phyloP scores from a whole-genome alignment of 2,797 vertebrate species.

The Allenopithecus nigroviridis region DNA sequence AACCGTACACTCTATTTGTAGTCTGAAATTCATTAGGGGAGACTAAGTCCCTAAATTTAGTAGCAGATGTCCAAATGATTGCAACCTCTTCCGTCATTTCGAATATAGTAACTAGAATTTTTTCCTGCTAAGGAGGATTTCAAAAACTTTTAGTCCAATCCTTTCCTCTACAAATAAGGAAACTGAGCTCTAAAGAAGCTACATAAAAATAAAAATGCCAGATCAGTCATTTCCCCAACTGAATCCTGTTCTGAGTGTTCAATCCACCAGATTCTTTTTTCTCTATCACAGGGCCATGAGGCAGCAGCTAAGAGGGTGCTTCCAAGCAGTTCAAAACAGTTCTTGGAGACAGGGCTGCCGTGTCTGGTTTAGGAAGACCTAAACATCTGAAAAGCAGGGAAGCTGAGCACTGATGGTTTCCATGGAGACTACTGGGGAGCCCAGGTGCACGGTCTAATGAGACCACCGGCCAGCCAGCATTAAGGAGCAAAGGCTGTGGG shows the following conservation, averaged over 20 bases:
- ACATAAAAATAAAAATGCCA: neutral
- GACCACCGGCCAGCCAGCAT: neutral
- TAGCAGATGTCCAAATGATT: neutral
- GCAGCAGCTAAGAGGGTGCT: neutral
- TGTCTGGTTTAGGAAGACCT: neutral
- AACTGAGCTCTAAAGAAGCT: neutral
- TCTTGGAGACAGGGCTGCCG: neutral
- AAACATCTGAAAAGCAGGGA: conserved; percentile 35
- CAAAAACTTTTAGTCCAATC: neutral
- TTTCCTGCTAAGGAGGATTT: neutral
- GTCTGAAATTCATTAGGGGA: neutral
- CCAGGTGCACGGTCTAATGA: conserved; percentile 16
- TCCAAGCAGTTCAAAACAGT: neutral
- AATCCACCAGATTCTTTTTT: neutral
- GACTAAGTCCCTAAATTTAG: neutral
- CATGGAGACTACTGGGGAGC: conserved; percentile 37
- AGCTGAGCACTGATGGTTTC: conserved; percentile 18
- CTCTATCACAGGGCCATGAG: neutral
- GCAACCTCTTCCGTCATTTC: neutral
- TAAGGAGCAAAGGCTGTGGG: neutral
- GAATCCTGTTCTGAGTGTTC: neutral
- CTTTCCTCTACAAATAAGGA: conserved; percentile 36
- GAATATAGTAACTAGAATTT: neutral
- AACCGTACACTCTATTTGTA: neutral
- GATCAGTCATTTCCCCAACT: neutral